Percentiles rank a stretch among this genome's conserved stretches.
These are phyloP conservation scores for Hetaerina titia DNA, from an alignment of 2,888 invertebrate genomes.

Conservation along the genomic window DNA sequence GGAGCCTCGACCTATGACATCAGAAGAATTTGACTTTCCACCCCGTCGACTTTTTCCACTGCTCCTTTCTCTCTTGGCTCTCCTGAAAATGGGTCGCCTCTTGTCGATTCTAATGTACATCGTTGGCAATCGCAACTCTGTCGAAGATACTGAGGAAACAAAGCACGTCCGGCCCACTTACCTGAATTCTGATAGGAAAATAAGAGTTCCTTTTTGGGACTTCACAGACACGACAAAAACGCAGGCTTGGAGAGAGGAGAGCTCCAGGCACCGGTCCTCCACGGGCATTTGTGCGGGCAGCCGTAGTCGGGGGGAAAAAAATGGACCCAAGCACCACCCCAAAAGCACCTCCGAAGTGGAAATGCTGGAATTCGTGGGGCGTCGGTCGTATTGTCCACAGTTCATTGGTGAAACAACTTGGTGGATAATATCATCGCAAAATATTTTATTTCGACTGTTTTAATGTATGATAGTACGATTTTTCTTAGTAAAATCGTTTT, in stretches of 20 bases:
- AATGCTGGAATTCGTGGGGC: not conserved
- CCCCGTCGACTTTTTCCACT: not conserved
- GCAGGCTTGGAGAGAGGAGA: not conserved
- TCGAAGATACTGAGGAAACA: conserved; percentile 13
- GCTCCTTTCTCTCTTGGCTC: not conserved
- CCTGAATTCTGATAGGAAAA: conserved; percentile 57
- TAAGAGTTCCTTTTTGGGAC: conserved; percentile 32
- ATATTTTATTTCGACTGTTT: no score
- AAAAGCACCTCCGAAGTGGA: not conserved
- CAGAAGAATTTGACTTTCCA: not conserved
- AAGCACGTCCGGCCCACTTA: conserved; percentile 59
- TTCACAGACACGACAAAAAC: not conserved
- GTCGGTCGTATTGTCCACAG: no score
- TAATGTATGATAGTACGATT: no score
- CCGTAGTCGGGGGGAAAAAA: not conserved
- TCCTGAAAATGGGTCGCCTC: not conserved
- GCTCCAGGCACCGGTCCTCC: not conserved
- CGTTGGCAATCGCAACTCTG: not conserved
- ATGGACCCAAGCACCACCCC: not conserved
- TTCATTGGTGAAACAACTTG: no score
- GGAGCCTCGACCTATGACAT: not conserved
- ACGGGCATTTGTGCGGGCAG: not conserved
- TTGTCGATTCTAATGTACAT: conserved; percentile 27
- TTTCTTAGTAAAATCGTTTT: no score
- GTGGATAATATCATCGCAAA: no score